These are phyloP conservation scores for Callipepla californica DNA, from an alignment of 2,113 vertebrate genomes.

Conservation along the genomic window DNA sequence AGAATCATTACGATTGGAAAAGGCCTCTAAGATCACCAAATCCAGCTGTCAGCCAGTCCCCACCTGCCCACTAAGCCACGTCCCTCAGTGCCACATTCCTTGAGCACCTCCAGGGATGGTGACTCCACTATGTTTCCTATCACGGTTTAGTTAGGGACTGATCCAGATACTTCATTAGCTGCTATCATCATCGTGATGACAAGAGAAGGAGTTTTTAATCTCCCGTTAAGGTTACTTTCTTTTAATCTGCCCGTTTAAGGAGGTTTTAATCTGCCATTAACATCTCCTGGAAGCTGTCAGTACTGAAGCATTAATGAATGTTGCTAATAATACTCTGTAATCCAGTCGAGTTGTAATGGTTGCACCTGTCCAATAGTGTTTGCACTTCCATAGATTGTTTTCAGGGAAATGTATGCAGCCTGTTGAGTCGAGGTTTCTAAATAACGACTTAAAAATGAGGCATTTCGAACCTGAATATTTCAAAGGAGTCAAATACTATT, in stretches of 20 bases:
- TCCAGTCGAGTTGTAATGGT: neutral
- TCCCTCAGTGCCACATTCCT: too few relatives aligned
- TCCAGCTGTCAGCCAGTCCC: too few relatives aligned
- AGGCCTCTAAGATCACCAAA: too few relatives aligned
- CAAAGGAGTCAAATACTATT: neutral
- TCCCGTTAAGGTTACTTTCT: neutral
- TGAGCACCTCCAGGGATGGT: too few relatives aligned
- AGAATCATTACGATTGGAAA: too few relatives aligned
- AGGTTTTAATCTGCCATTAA: neutral
- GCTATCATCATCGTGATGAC: neutral
- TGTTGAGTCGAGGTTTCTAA: neutral
- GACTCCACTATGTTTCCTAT: neutral
- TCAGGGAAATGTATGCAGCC: neutral
- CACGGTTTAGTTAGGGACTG: neutral
- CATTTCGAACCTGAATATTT: neutral
- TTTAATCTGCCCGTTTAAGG: neutral
- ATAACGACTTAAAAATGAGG: neutral
- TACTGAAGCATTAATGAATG: neutral
- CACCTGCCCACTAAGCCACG: too few relatives aligned
- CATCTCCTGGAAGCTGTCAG: neutral
- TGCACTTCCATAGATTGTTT: neutral
- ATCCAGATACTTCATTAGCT: neutral
- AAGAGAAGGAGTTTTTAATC: neutral
- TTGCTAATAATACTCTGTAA: neutral
- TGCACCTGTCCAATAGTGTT: neutral